These are phyloP conservation scores for Acestrorhynchus altus DNA, from an alignment of 2,797 vertebrate species.

Conservation along the genomic window DNA sequence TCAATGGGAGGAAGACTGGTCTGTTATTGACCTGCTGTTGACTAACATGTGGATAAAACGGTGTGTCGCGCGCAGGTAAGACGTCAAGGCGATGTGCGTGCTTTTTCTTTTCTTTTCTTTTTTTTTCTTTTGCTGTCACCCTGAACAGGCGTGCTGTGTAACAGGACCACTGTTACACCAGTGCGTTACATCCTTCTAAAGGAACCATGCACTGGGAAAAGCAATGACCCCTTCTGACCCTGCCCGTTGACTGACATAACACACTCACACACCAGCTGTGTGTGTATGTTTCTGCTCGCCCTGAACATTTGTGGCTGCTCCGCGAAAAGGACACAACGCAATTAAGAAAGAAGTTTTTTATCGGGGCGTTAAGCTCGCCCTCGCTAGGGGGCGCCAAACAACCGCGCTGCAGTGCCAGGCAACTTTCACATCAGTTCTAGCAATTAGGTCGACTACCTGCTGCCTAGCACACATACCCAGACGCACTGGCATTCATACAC, in stretches of 20 bases:
- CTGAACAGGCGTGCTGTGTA: not conserved
- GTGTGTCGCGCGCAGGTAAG: conserved; percentile 83
- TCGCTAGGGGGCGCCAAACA: conserved; percentile 82
- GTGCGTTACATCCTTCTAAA: not conserved
- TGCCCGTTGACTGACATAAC: not conserved
- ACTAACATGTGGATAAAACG: conserved; percentile 84
- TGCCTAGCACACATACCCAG: conserved; percentile 17
- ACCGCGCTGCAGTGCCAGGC: conserved; percentile 42
- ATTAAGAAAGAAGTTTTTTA: conserved; percentile 5
- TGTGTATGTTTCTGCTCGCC: not conserved
- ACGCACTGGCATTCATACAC: conserved; percentile 29
- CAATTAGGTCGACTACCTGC: conserved; percentile 58
- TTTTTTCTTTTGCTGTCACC: not conserved
- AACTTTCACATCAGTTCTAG: conserved; percentile 35
- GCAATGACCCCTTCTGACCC: conserved; percentile 45
- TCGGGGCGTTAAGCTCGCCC: not conserved
- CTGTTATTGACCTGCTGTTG: conserved; percentile 74
- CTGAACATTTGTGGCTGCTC: not conserved
- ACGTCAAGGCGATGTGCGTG: not conserved
- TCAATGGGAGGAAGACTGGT: conserved; percentile 81
- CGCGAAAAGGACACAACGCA: conserved; percentile 1
- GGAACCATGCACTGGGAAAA: conserved; percentile 67
- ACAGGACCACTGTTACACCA: no score
- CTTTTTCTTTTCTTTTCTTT: no score
- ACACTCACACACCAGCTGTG: not conserved